Base-by-base conservation (phyloP, 2,797 vertebrate species). In the Intellagama lesueurii region DNA sequence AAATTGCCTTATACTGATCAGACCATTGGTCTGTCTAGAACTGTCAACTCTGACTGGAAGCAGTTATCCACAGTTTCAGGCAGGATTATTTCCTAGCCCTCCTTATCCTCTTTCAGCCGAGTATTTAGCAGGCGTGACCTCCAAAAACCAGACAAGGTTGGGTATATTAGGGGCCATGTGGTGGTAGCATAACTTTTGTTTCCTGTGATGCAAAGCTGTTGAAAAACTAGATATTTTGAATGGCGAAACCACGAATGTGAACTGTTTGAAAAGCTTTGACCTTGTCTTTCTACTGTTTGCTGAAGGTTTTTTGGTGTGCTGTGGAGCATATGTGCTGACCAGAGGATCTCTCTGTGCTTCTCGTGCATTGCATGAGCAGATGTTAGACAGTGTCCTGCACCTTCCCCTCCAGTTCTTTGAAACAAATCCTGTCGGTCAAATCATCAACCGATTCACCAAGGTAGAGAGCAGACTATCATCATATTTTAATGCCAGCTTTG, bases 321-420 rank as follows among this genome's bases (percentile, higher is more conserved):
- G 75, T 2, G 92, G 95, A 52, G 94, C 95, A 19, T 96, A 83
- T 7, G 83, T 93, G 64, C 72, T 96, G 83, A 95, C 91, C 16
- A 94, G 84, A 81, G 95, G 94, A 30, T 95, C 94, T 11, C 89
- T 96, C 56, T 89, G 83, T 89, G 95, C 95, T 16, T 96, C 96
- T 69, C 24, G 24, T 73, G 66, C 52, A 6, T 75, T 97, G 64
- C 94, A 96, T 85, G 87, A 86, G 69, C 96, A 96, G 82, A 94
- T 97, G 70, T 82, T 97, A 69, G 93, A 95, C 81, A 94, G 81
- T 7, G 85, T 96, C 24, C 90, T 97, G 52, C 95, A 95, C 24
- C 94, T 96, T 77, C 95, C 97, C 1, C 93, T 97, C 40, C 93
- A 95, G 84, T 81, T 90, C 88, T 96, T 96, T 94, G 96, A 96